These are phyloP conservation scores for Augiades crinisus DNA, from an alignment of 2,888 invertebrate genomes.

Conservation along the genomic window DNA sequence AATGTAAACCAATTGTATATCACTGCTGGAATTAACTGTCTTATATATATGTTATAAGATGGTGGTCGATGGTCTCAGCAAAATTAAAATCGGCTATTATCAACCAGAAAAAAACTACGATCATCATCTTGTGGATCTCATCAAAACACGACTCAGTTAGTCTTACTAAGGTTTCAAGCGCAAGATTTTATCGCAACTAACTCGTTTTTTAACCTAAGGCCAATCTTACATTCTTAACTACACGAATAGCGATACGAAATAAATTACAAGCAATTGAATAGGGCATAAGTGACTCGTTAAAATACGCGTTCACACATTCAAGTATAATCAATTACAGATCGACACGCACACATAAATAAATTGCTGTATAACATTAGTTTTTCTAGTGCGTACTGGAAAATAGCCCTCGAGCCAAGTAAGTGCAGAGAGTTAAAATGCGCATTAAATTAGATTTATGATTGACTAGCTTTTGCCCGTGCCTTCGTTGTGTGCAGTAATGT, in stretches of 20 bases:
- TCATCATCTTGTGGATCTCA: too few species aligned
- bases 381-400: constrained; percentile 3
- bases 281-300: constrained; percentile 10
- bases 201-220: too few species aligned
- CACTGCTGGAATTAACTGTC: too few species aligned
- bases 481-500: too few species aligned
- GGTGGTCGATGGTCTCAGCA: too few species aligned
- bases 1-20: too few species aligned
- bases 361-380: constrained; percentile 11
- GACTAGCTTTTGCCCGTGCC: background rate
- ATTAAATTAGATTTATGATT: constrained; percentile 21
- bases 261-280: constrained; percentile 5
- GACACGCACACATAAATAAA: background rate
- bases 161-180: too few species aligned
- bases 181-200: too few species aligned
- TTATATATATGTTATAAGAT: too few species aligned
- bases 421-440: constrained; percentile 7
- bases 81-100: too few species aligned
- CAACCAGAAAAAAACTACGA: too few species aligned
- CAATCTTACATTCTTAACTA: constrained; percentile 1
- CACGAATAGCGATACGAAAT: background rate
- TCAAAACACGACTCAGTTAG: too few species aligned
- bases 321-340: constrained; percentile 13
- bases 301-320: constrained; percentile 17
- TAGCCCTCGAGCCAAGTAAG: constrained; percentile 7